phyloP scores from a whole-genome alignment of 2,113 vertebrate genomes.

The Burhinus oedicnemus region DNA sequence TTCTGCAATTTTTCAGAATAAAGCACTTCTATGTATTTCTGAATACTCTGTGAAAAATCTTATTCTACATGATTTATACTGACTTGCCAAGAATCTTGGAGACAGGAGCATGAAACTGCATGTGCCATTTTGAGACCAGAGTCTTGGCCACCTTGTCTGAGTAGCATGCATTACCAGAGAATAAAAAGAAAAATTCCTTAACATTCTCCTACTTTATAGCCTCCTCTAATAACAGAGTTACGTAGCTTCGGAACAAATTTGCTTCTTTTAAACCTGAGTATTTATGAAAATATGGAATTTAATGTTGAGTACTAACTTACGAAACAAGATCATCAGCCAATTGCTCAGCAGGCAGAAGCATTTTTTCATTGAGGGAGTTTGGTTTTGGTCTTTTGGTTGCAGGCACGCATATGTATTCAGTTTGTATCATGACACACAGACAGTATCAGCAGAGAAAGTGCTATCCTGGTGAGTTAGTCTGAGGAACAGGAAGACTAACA shows the following conservation, averaged over 20 bases:
- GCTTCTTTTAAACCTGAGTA: not conserved
- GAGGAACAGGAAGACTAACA: conserved; percentile 43
- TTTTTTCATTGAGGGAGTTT: not conserved
- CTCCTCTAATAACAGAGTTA: not conserved
- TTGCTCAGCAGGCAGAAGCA: not conserved
- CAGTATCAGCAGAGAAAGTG: conserved; percentile 1
- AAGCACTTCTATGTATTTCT: conserved; percentile 38
- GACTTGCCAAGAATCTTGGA: conserved; percentile 54
- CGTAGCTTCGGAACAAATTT: not conserved
- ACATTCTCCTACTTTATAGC: not conserved
- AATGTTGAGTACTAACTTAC: not conserved
- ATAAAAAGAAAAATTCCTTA: not conserved
- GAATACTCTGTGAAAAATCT: conserved; percentile 54
- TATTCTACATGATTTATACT: conserved; percentile 48
- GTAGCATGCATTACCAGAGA: not conserved
- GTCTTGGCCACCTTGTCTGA: not conserved
- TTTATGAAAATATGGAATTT: not conserved
- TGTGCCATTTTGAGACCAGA: conserved; percentile 30
- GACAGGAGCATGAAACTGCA: conserved; percentile 21
- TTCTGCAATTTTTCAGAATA: conserved; percentile 60
- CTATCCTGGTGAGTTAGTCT: conserved; percentile 51
- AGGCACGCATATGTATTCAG: not conserved
- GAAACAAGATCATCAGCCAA: not conserved
- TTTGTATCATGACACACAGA: conserved; percentile 7
- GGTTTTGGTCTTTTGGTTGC: not conserved